phyloP scores from a whole-genome alignment of 2,888 invertebrate genomes.

The Nomada ruficornis region DNA sequence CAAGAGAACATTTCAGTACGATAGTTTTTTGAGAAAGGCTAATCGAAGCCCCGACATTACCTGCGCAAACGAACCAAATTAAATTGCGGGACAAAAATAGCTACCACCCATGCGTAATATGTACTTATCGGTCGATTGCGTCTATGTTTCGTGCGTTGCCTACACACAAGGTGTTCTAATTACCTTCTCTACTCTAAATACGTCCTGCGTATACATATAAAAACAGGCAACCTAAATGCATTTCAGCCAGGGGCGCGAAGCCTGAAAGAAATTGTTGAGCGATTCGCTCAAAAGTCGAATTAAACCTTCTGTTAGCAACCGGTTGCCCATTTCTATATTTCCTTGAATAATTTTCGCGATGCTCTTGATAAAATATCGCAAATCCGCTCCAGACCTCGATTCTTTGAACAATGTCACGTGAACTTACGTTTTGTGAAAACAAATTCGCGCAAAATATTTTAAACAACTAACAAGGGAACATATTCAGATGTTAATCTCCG shows the following conservation, averaged over 20 bases:
- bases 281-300: too few species aligned
- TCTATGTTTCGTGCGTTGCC: background rate
- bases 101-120: constrained; percentile 1
- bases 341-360: too few species aligned
- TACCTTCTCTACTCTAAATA: background rate
- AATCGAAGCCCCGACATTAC: background rate
- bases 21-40: background rate
- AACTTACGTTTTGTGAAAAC: too few species aligned
- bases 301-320: too few species aligned
- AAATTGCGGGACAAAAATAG: background rate
- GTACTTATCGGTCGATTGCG: background rate
- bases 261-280: too few species aligned
- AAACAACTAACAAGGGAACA: too few species aligned
- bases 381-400: too few species aligned
- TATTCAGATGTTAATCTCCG: too few species aligned
- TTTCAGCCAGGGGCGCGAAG: background rate
- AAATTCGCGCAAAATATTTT: too few species aligned
- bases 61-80: background rate
- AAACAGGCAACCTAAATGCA: background rate
- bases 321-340: too few species aligned
- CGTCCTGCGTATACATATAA: background rate
- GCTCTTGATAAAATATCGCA: too few species aligned
- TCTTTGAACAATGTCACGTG: too few species aligned
- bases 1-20: background rate
- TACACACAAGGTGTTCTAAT: background rate